These are phyloP conservation scores for Alcedo atthis DNA, from an alignment of 2,797 vertebrate genomes.

Conservation along the genomic window DNA sequence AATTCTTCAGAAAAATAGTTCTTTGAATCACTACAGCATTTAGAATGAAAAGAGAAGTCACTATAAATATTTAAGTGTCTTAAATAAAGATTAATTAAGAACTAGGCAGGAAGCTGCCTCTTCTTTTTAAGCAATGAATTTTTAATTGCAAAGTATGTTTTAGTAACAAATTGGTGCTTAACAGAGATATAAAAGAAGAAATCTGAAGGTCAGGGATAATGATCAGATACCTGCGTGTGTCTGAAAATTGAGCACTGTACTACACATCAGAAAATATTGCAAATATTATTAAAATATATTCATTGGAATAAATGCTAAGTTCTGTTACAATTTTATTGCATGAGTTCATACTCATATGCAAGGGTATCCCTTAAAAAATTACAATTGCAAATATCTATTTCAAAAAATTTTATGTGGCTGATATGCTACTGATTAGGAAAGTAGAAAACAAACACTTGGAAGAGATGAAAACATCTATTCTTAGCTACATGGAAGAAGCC, in stretches of 20 bases:
- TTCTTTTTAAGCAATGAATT: slow-evolving; percentile 20
- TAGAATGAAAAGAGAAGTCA: neutral
- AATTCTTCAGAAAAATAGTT: neutral
- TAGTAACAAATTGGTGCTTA: neutral
- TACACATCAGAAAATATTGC: neutral
- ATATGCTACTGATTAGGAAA: neutral
- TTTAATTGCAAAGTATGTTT: slow-evolving; percentile 21
- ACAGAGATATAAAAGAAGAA: neutral
- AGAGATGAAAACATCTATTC: neutral
- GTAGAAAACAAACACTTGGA: neutral
- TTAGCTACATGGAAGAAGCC: neutral
- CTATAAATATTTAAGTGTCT: slow-evolving; percentile 30
- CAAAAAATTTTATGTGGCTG: neutral
- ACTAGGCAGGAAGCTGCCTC: neutral
- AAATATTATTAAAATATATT: neutral
- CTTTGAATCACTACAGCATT: neutral
- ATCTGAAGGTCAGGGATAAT: slow-evolving; percentile 1
- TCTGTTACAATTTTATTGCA: neutral
- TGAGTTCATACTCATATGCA: neutral
- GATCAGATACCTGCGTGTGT: neutral
- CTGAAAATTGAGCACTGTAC: neutral
- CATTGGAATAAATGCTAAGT: neutral
- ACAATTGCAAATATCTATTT: neutral
- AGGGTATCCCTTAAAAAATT: neutral
- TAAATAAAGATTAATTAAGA: slow-evolving; percentile 46